phyloP scores from a whole-genome alignment of 2,113 vertebrate species.

The Cettia cetti region DNA sequence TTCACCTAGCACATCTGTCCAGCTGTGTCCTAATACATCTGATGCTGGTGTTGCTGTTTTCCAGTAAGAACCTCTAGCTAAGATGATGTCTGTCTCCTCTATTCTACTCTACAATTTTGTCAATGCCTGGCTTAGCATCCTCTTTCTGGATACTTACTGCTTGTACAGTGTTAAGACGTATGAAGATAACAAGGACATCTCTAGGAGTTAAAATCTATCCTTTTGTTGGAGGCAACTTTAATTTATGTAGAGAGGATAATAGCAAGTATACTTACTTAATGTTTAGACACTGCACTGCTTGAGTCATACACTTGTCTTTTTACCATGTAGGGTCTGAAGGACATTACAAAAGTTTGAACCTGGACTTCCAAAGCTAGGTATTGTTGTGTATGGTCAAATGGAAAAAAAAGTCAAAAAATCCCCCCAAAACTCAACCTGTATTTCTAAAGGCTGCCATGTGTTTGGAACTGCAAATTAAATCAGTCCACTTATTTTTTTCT shows the following conservation, averaged over 20 bases:
- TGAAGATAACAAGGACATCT: neutral
- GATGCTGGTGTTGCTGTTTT: neutral
- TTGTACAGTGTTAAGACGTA: neutral
- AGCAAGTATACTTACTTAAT: neutral
- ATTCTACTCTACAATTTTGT: neutral
- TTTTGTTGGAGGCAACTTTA: neutral
- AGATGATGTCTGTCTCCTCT: neutral
- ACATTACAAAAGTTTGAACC: neutral
- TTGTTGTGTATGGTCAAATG: neutral
- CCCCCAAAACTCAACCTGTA: accelerated
- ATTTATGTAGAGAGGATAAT: neutral
- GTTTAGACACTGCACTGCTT: neutral
- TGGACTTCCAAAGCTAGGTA: neutral
- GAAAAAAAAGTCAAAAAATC: neutral
- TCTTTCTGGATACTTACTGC: neutral
- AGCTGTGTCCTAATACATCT: neutral
- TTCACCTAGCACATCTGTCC: neutral
- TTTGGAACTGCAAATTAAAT: neutral
- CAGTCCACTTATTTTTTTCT: neutral
- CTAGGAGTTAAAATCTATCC: neutral
- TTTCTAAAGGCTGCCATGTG: neutral
- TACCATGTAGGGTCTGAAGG: neutral
- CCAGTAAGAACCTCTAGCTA: neutral
- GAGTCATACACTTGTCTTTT: neutral
- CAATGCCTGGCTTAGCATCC: neutral